A percentile compares a stretch with the other conserved stretches of the same genome.
These are phyloP conservation scores for Cebidichthys violaceus DNA, from an alignment of 2,113 vertebrate species.

Conservation along the genomic window DNA sequence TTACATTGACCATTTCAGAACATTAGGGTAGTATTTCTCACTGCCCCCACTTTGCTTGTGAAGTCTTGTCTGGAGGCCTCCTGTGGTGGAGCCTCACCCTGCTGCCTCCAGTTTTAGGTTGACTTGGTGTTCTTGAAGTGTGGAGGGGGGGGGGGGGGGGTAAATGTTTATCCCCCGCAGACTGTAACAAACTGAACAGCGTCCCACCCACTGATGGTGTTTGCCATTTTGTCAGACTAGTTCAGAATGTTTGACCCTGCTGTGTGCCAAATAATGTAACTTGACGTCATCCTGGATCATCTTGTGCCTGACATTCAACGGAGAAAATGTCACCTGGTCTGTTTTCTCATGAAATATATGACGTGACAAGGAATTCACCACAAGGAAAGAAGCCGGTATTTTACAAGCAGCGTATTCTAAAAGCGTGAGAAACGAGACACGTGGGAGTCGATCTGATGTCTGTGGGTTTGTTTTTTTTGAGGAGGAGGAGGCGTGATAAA, in stretches of 20 bases:
- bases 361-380: background rate
- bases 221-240: conserved; percentile 54
- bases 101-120: conserved; percentile 30
- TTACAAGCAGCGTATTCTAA: background rate
- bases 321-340: background rate
- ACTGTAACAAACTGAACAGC: background rate
- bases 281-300: conserved; percentile 35
- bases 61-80: conserved; percentile 61
- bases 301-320: background rate
- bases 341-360: background rate
- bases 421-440: conserved; percentile 6
- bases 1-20: conserved; percentile 40
- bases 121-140: conserved; percentile 15
- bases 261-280: conserved; percentile 53
- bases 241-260: conserved; percentile 66
- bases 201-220: conserved; percentile 33
- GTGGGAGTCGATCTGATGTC: conserved; percentile 30
- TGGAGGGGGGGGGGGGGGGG: background rate
- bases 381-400: background rate
- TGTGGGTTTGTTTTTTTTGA: conserved; percentile 18
- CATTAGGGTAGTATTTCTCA: conserved; percentile 55
- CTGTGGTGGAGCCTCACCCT: conserved; percentile 15
- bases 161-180: background rate
- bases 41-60: conserved; percentile 29
- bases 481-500: conserved; percentile 9